Percentiles rank a stretch among this genome's conserved stretches.
phyloP scores from a whole-genome alignment of 2,113 vertebrate species.

The Tetrax tetrax region DNA sequence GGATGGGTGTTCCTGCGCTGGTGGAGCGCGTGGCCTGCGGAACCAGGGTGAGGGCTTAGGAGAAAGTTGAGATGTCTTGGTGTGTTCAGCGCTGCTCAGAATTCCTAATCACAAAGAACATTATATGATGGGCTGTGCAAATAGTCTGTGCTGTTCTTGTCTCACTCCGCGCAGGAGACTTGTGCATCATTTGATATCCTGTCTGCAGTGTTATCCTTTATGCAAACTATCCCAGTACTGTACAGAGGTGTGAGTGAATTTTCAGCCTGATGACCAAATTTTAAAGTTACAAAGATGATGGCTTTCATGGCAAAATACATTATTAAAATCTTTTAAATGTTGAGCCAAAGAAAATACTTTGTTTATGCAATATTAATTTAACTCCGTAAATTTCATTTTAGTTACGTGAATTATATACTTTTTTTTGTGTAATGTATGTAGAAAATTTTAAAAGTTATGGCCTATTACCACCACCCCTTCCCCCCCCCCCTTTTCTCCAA shows the following conservation, averaged over 20 bases:
- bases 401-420: background rate
- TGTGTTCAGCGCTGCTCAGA: background rate
- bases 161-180: background rate
- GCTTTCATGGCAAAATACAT: background rate
- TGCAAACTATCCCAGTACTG: accelerated
- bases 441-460: background rate
- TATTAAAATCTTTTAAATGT: background rate
- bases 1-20: background rate
- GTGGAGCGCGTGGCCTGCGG: background rate
- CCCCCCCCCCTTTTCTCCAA: too few relatives aligned
- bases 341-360: background rate
- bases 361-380: background rate
- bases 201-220: background rate
- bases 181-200: background rate
- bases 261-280: too few relatives aligned
- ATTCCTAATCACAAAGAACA: background rate
- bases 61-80: background rate
- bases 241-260: background rate
- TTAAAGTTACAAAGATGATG: background rate
- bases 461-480: accelerated
- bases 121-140: background rate
- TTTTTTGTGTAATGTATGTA: background rate
- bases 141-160: background rate
- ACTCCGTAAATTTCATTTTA: background rate
- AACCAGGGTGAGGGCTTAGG: background rate